phyloP scores from a whole-genome alignment of 2,113 vertebrate species.

The Arenaria interpres region DNA sequence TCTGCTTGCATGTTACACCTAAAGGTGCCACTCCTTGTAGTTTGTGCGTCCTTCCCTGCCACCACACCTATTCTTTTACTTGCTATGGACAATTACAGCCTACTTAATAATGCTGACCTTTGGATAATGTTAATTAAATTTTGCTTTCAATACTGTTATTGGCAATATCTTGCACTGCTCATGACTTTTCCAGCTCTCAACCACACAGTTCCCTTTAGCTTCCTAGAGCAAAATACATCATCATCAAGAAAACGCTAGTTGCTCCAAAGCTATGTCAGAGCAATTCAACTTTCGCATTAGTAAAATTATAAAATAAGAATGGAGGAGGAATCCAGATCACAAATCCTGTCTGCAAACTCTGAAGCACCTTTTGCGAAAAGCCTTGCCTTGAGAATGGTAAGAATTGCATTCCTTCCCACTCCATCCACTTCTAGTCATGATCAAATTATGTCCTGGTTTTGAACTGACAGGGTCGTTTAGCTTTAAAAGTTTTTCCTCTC shows the following conservation, averaged over 20 bases:
- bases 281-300: neutral
- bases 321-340: neutral
- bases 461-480: neutral
- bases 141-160: neutral
- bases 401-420: neutral
- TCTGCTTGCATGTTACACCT: neutral
- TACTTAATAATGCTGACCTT: neutral
- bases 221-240: neutral
- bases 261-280: neutral
- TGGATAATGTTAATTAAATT: neutral
- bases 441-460: neutral
- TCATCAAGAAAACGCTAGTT: neutral
- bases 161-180: neutral
- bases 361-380: neutral
- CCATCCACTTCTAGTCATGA: neutral
- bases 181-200: neutral
- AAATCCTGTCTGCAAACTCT: neutral
- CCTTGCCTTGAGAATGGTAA: neutral
- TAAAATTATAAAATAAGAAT: neutral
- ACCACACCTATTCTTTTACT: neutral
- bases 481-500: neutral
- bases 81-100: neutral
- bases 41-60: neutral
- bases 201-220: neutral
- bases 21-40: neutral